These are phyloP conservation scores for Sussaba pulchella DNA, from an alignment of 2,888 invertebrate species.

Conservation along the genomic window DNA sequence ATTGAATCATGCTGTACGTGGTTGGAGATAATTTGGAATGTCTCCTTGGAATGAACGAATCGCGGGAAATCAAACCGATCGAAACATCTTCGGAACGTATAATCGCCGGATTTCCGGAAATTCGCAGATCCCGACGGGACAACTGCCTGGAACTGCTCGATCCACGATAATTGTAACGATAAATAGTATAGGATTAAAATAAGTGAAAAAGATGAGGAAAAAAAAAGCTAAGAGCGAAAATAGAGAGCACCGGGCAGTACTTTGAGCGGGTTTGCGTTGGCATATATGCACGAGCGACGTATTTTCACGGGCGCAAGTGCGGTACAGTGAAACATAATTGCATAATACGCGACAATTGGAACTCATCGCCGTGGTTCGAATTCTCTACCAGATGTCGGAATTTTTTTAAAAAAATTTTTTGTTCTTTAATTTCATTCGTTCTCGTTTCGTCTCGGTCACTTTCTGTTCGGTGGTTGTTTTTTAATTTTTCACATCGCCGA, in stretches of 20 bases:
- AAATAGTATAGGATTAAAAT: conserved; percentile 73
- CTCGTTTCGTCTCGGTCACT: not conserved
- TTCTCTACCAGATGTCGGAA: conserved; percentile 19
- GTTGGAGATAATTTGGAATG: conserved; percentile 31
- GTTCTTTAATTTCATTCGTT: not conserved
- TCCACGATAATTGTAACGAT: conserved; percentile 75
- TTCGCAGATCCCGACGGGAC: conserved; percentile 68
- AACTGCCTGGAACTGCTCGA: conserved; percentile 72
- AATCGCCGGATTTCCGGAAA: conserved; percentile 36
- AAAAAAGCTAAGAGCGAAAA: conserved; percentile 31
- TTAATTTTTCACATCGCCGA: not conserved
- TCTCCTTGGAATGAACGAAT: conserved; percentile 1
- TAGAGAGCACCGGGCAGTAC: conserved; percentile 35
- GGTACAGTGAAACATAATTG: not conserved
- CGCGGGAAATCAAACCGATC: not conserved
- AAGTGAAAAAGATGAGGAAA: conserved; percentile 57
- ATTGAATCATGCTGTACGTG: conserved; percentile 18
- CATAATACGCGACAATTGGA: not conserved
- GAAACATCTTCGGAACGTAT: not conserved
- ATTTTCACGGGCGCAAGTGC: conserved; percentile 29
- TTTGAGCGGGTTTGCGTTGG: conserved; percentile 3
- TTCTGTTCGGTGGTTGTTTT: too few relatives aligned
- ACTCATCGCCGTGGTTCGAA: conserved; percentile 9
- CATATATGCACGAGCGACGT: not conserved
- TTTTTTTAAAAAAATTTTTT: not conserved